These are phyloP conservation scores for Drosophila sturtevanti DNA, from an alignment of 1,140 invertebrate genomes.

Conservation along the genomic window DNA sequence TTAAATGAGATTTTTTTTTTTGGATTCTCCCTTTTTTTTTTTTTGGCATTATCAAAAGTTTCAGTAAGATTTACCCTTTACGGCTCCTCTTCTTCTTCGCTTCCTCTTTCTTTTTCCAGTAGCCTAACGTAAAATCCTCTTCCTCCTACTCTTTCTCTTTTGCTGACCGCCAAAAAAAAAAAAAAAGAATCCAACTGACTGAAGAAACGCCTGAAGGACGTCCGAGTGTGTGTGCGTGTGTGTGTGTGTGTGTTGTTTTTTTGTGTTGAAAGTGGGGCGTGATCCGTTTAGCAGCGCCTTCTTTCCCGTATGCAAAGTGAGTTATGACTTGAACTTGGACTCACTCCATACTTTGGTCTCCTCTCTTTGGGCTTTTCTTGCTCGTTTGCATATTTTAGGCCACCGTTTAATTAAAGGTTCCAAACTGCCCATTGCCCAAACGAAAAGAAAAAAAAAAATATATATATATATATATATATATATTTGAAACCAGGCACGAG, in stretches of 20 bases:
- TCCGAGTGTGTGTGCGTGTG: neutral
- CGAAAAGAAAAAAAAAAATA: conserved; percentile 6
- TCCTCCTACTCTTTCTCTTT: conserved; percentile 23
- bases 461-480: no score
- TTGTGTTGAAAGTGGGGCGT: conserved; percentile 80
- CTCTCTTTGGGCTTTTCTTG: conserved; percentile 21
- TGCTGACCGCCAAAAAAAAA: conserved; percentile 70
- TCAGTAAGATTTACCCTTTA: conserved; percentile 3
- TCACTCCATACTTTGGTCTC: conserved; percentile 43
- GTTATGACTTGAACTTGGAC: conserved; percentile 76
- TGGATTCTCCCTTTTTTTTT: conserved; percentile 15
- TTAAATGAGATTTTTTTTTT: conserved; percentile 77
- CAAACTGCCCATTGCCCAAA: conserved; percentile 34
- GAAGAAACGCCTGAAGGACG: conserved; percentile 67
- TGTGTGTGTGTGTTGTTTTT: neutral
- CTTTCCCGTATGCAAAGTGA: conserved; percentile 74
- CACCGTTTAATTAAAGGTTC: conserved; percentile 83
- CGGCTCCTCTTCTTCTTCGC: conserved; percentile 16
- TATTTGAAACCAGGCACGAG: conserved; percentile 79
- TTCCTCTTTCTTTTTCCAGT: conserved; percentile 42
- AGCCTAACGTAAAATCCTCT: conserved; percentile 69
- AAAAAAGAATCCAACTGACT: conserved; percentile 1
- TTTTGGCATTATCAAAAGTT: conserved; percentile 61
- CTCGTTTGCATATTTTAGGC: conserved; percentile 82
- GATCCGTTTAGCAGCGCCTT: conserved; percentile 69